Conservation (phyloP, 1,140 invertebrate genomes). For the Drosophila kepulauana region DNA sequence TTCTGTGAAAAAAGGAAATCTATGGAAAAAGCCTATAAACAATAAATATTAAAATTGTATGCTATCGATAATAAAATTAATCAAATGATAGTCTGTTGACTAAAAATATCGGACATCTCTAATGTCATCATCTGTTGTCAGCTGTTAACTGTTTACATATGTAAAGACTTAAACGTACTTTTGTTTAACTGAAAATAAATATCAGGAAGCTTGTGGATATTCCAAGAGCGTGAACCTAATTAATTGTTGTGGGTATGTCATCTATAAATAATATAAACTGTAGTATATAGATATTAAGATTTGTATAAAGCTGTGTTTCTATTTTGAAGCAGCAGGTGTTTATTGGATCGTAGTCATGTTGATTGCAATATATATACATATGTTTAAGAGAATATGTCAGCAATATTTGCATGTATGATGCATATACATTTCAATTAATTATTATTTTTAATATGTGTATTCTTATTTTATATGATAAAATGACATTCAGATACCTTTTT, state of each 20-base stretch:
- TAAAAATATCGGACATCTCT: conserved; percentile 19
- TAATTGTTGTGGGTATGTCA: conserved; percentile 16
- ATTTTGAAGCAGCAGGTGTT: conserved; percentile 39
- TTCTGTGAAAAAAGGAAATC: too few relatives aligned
- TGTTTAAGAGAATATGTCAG: not conserved
- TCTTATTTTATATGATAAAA: not conserved
- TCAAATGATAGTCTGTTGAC: not conserved
- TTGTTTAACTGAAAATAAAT: conserved; percentile 17
- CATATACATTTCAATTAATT: not conserved
- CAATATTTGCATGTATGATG: conserved; percentile 6
- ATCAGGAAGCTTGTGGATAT: conserved; percentile 9
- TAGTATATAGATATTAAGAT: not conserved
- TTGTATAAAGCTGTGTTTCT: not conserved
- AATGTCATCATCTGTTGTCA: conserved; percentile 31
- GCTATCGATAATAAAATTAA: not conserved
- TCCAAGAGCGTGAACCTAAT: not conserved
- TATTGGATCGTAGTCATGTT: conserved; percentile 1
- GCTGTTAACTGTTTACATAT: conserved; percentile 42
- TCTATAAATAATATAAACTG: not conserved
- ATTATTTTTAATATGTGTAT: not conserved
- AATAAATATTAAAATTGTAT: too few relatives aligned
- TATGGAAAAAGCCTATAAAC: too few relatives aligned
- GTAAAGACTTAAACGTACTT: conserved; percentile 14
- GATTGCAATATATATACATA: conserved; percentile 10
- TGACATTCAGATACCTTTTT: too few relatives aligned